Base-by-base conservation (phyloP, 2,797 vertebrate genomes). In the Nothura maculosa region DNA sequence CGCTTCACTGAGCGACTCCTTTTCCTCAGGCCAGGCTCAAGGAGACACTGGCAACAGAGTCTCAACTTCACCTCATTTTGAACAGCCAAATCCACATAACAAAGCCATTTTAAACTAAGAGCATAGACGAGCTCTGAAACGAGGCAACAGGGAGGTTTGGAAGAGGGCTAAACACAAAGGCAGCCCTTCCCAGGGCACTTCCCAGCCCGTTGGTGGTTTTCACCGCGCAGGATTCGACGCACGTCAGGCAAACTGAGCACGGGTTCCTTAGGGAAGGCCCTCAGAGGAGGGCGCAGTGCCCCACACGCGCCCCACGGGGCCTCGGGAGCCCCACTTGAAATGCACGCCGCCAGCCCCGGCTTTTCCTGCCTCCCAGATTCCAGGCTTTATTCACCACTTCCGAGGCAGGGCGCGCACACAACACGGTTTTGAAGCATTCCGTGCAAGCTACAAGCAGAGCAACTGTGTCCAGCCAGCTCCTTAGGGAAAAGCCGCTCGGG, bases 111-210 rank as follows among this genome's bases (percentile, higher is more conserved):
- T 74, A 57, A 85, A 91, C 70, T 42, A 89, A 89, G 52, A 60
- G 88, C 32, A 70, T 12, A 85, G 19, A 91, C 24, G 13, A 63
- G n/a, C 61, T 91, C 81, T 72, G 86, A 91, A 94, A 81, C 76
- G 25, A 72, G 12, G 54, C 24, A 73, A 95, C 38, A 78, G 16
- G 22, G 36, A 42, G 85, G 70, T 88, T 91, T 63, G 80, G 76
- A 73, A 92, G 91, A 87, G 38, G 62, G 90, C 94, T 60, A 68
- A 88, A 90, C 21, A 91, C 6, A 43, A 93, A 96, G 78, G 75
- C 82, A 55, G 25, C 61, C 18, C 82, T 93, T 90, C 93, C 85
- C 52, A 92, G 90, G 67, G 74, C 45, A 72, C 88, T 54, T 89
- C 87, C 77, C 72, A 91, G 90, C 72, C 5, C 42, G 82, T 24